Conservation (phyloP, 2,797 vertebrate genomes). For the Adelosebastes latens region DNA sequence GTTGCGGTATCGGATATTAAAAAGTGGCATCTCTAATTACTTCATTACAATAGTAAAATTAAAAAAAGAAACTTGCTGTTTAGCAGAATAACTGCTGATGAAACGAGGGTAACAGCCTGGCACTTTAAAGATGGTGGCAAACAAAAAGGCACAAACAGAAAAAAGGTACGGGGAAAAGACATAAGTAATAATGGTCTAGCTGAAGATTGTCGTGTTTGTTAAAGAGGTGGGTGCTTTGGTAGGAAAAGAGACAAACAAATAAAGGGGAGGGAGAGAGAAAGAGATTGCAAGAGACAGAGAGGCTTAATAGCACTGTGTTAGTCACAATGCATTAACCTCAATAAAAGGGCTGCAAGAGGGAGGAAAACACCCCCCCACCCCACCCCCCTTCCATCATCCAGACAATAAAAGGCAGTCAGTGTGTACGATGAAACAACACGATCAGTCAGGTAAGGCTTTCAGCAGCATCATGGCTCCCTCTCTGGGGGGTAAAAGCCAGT, state of each 20-base stretch:
- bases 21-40: too few relatives aligned
- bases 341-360: constrained; percentile 51
- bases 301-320: constrained; percentile 55
- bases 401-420: constrained; percentile 52
- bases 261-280: constrained; percentile 12
- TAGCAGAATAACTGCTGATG: background rate
- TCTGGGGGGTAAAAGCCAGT: constrained; percentile 39
- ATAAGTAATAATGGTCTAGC: background rate
- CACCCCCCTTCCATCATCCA: constrained; percentile 16
- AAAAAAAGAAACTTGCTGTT: background rate
- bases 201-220: constrained; percentile 3
- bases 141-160: background rate
- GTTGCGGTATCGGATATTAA: too few relatives aligned
- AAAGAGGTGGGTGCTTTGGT: constrained; percentile 1
- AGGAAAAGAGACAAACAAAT: constrained; percentile 20
- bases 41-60: background rate
- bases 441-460: constrained; percentile 66
- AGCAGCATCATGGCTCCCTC: constrained; percentile 42
- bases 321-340: constrained; percentile 71
- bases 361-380: constrained; percentile 15
- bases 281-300: constrained; percentile 41
- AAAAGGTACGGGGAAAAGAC: too few relatives aligned
- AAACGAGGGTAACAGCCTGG: background rate
- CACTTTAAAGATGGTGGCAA: background rate
- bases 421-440: constrained; percentile 36